Evolutionary conservation across 92 coral and sea anemone genomes (phyloP).

Genomic region (Porites evermanni): DNA sequence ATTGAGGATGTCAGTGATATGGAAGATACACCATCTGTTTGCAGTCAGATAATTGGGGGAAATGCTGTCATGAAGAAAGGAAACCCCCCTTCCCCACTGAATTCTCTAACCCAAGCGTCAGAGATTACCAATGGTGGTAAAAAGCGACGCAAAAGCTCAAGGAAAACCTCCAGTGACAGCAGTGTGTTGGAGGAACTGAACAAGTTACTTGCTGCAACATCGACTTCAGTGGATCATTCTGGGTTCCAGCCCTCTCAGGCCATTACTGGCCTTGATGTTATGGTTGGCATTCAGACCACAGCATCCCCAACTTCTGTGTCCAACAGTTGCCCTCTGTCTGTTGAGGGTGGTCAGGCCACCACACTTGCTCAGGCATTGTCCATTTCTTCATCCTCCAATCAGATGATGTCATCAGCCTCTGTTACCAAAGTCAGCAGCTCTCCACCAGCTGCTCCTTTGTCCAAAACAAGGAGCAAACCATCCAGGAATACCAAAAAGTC

Average conservation of each 20-base stretch:
- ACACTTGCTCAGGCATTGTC: neutral
- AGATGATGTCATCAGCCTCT: neutral
- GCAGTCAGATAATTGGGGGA: neutral
- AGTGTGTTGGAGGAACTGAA: slow-evolving; percentile 38
- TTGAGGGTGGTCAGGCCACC: neutral
- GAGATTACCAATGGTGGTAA: neutral
- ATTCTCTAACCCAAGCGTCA: neutral
- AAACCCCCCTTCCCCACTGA: slow-evolving; percentile 38
- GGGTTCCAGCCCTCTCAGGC: slow-evolving; percentile 1
- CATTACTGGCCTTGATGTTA: neutral
- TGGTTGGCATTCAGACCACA: slow-evolving; percentile 37
- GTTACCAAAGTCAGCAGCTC: slow-evolving; percentile 1
- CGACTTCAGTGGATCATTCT: neutral
- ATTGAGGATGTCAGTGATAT: slow-evolving; percentile 83
- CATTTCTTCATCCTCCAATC: neutral
- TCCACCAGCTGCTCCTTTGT: slow-evolving; percentile 23
- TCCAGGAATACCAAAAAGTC: slow-evolving; percentile 1
- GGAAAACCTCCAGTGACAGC: slow-evolving; percentile 17
- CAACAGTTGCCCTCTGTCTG: slow-evolving; percentile 22
- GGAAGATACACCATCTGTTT: slow-evolving; percentile 50
- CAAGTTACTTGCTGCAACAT: slow-evolving; percentile 29
- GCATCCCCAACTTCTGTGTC: slow-evolving; percentile 25
- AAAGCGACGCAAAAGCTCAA: slow-evolving; percentile 11
- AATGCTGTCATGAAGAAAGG: neutral
- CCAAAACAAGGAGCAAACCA: slow-evolving; percentile 12